Base-by-base conservation (phyloP, 2,797 vertebrate genomes). In the Mormyrus proboscirostris region DNA sequence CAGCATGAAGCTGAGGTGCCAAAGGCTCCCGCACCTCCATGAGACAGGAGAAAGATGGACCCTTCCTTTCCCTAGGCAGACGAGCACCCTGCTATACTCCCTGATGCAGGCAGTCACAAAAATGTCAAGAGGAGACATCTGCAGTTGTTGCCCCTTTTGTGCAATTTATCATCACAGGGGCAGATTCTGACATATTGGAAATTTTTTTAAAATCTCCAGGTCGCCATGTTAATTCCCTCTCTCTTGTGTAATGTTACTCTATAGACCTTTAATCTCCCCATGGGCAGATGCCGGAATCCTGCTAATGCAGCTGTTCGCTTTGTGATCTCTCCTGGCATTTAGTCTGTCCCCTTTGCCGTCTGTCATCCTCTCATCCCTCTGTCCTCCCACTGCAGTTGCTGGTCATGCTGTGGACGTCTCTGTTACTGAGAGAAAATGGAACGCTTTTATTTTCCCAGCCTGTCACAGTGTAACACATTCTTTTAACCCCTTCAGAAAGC, bases 111-210 rank as follows among this genome's bases (percentile, higher is more conserved):
- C 50, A 25, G 49, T 7, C 84, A 90, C 91, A 91, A 88, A 89
- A 87, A 92, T 88, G 87, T 93, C 89, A 47, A 87, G 87, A 88
- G 84, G 79, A n/a, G 76, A 22, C 53, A 25, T 38, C 22, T 50
- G 69, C 84, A 86, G 19, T 41, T 90, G 90, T 53, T 55, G 89
- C 29, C 89, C 89, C 93, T 89, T 91, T 89, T 91, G 90, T 90
- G 47, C 90, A 90, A 90, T 92, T 92, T 91, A 90, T 94, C 91
- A 90, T 91, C 93, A 90, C 87, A 88, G 79, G 62, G 86, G 8
- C 12, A 91, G 79, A 91, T 90, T 91, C 90, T 85, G 90, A 91
- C 90, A n/a, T 59, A 49, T 90, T 88, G 59, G 91, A 51, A 86
- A 44, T 88, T 88, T 69, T 9, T 33, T 9, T 22, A 90, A 89